A percentile compares a stretch with the other conserved stretches of the same genome.
These are phyloP conservation scores for Ursus arctos DNA, from an alignment of 2,113 vertebrate genomes.

Conservation along the genomic window DNA sequence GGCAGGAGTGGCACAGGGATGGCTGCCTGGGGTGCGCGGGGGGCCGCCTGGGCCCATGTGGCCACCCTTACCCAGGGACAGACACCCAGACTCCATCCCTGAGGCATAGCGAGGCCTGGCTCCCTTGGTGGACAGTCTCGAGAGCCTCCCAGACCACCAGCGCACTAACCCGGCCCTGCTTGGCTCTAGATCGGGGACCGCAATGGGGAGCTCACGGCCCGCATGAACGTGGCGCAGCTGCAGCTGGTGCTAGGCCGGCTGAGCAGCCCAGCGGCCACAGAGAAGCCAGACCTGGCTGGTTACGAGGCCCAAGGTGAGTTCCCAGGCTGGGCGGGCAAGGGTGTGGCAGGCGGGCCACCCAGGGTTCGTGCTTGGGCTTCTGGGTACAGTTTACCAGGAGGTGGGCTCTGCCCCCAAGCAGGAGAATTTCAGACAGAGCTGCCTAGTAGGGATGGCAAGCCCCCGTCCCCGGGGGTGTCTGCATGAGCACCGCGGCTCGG, in stretches of 20 bases:
- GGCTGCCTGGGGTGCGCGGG: background rate
- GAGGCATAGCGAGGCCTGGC: no score
- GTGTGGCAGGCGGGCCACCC: accelerated
- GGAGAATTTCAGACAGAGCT: no score
- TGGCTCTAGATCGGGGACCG: conserved; percentile 93
- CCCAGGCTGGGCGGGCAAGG: accelerated
- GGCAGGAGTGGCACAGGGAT: background rate
- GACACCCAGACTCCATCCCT: no score
- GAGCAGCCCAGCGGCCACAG: conserved; percentile 71
- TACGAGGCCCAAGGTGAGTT: conserved; percentile 96
- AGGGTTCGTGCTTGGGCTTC: accelerated
- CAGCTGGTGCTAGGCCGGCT: conserved; percentile 91
- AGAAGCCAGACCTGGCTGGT: conserved; percentile 89
- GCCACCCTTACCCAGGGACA: background rate
- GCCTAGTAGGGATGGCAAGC: accelerated
- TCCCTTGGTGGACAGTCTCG: accelerated
- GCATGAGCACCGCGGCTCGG: accelerated
- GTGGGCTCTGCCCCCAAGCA: background rate
- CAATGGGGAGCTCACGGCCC: conserved; percentile 93
- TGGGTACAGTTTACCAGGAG: accelerated
- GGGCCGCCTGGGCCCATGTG: background rate
- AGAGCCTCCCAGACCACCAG: background rate
- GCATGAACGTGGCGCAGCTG: conserved; percentile 93
- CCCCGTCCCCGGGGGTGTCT: accelerated
- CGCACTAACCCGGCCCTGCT: background rate